Evolutionary conservation across 2,113 vertebrate species (phyloP), one percentile per base, ranked within the genome.

Genomic region (Caracal caracal): DNA sequence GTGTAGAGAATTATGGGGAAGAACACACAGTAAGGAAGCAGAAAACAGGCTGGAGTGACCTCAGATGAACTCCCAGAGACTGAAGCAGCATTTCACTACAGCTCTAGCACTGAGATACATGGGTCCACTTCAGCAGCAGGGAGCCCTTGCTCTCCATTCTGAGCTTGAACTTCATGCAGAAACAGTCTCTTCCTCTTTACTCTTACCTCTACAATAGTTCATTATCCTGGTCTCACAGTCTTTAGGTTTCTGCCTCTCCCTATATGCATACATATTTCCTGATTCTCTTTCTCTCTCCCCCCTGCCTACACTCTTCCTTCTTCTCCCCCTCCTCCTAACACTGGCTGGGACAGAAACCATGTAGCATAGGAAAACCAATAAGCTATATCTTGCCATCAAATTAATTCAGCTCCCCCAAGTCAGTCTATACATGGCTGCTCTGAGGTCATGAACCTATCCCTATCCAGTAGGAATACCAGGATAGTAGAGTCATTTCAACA

Each of bases 381-480:
- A 49, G 28, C 47, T 37, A 22, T 33, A 35, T 92, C 65, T 95
- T 70, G 40, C 75, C n/a, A 26, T 37, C n/a, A 91, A 66, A 90
- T 13, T 68, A 33, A 22, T 35, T 61, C 68, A 49, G 33, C 30
- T 86, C 24, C 43, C 71, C 9, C 4, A 12, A 9, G 86, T 17
- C 51, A 70, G n/a, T 40, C 66, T 81, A 24, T 15, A 22, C 2
- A 28, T 4, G 22, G 17, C 49, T 85, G 30, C 30, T 76, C 90
- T 65, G 53, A 83, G 40, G n/a, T 81, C 70, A 20, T 11, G 6
- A 90, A 20, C 47, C 40, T 90, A 65, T 28, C 37, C 26, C 28
- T 76, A 28, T 7, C n/a, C 66, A 73, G 1, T 5, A 88, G n/a
- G 10, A 43, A 22, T 0, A 0, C 47, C 61, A 68, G 68, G 40